A percentile compares a stretch with the other conserved stretches of the same genome.
Conservation (phyloP, 2,797 vertebrate genomes). For the Spondyliosoma cantharus region DNA sequence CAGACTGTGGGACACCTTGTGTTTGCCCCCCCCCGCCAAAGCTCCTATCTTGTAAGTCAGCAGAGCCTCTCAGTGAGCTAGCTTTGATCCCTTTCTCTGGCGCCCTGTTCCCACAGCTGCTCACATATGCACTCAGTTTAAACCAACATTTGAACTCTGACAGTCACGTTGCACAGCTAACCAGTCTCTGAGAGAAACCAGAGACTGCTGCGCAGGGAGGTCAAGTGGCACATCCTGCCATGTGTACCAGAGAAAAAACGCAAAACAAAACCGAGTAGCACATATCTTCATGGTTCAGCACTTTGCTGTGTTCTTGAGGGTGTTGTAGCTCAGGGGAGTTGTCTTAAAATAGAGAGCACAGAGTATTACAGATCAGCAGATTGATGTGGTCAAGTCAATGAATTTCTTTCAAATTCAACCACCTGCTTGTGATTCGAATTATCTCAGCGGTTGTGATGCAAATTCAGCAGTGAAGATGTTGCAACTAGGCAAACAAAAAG, state of each 20-base stretch:
- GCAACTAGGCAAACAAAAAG: conserved; percentile 31
- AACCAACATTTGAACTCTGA: conserved; percentile 53
- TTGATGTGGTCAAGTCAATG: conserved; percentile 37
- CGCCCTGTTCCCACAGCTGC: conserved; percentile 22
- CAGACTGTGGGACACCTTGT: background rate
- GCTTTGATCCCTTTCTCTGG: conserved; percentile 58
- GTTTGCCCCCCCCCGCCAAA: background rate
- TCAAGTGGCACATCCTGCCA: conserved; percentile 26
- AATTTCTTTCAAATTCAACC: conserved; percentile 40
- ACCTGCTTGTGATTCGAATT: conserved; percentile 54
- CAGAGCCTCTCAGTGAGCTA: conserved; percentile 38
- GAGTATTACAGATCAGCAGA: conserved; percentile 45
- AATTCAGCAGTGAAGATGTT: conserved; percentile 32
- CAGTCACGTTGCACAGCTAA: conserved; percentile 32
- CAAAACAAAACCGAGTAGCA: conserved; percentile 4
- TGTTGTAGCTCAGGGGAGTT: conserved; percentile 45
- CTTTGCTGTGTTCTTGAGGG: conserved; percentile 30
- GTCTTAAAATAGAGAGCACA: conserved; percentile 47
- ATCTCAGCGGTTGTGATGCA: conserved; percentile 33
- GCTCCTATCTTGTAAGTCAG: conserved; percentile 40
- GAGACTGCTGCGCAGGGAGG: conserved; percentile 31
- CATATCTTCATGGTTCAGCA: conserved; percentile 31
- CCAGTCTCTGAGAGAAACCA: conserved; percentile 18
- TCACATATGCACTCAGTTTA: conserved; percentile 47
- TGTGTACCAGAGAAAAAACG: conserved; percentile 1